These are phyloP conservation scores for Hestina assimilis DNA, from an alignment of 1,140 invertebrate genomes.

Conservation along the genomic window DNA sequence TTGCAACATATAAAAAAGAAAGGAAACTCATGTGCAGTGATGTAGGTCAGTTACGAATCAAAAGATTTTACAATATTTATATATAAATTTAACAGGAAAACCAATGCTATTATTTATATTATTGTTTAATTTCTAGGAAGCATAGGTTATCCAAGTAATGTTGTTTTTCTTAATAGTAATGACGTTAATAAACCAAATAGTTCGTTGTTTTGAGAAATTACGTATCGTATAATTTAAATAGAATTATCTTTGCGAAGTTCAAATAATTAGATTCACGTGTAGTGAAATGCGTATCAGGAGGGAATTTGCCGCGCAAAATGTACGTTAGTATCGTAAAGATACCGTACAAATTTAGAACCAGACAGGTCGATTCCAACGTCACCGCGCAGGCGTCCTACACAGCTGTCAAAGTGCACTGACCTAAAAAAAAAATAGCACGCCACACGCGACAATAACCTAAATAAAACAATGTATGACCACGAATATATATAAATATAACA, in stretches of 20 bases:
- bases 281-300: background rate
- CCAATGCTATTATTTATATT: background rate
- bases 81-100: background rate
- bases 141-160: too few relatives aligned
- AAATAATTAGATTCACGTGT: background rate
- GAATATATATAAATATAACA: conserved; percentile 4
- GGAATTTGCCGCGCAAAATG: conserved; percentile 27
- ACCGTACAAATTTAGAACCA: conserved; percentile 55
- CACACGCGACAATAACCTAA: conserved; percentile 38
- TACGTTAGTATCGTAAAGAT: conserved; percentile 19
- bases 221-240: too few relatives aligned
- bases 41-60: conserved; percentile 4
- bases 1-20: background rate
- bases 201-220: too few relatives aligned
- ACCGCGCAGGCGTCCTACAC: conserved; percentile 56
- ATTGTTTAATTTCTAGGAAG: too few relatives aligned
- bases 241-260: too few relatives aligned
- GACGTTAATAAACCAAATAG: too few relatives aligned
- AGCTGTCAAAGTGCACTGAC: conserved; percentile 60
- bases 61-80: background rate
- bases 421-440: conserved; percentile 66
- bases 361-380: conserved; percentile 65
- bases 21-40: background rate
- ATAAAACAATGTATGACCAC: conserved; percentile 33
- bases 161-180: too few relatives aligned